phyloP scores from a whole-genome alignment of 2,113 vertebrate genomes.

The Cyanocitta stelleri region DNA sequence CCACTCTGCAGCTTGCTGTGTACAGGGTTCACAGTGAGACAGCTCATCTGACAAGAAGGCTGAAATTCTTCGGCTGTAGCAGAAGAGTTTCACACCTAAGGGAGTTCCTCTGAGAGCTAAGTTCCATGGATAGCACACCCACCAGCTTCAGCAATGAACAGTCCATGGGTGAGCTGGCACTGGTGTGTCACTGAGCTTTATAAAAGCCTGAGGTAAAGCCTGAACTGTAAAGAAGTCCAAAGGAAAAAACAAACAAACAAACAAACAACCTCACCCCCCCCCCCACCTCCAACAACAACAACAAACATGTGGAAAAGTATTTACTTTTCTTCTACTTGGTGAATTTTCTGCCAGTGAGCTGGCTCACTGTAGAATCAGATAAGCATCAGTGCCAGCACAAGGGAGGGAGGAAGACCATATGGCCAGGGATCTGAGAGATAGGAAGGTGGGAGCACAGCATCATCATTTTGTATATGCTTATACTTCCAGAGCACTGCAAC shows the following conservation, averaged over 20 bases:
- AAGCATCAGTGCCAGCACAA: neutral
- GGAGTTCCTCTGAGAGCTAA: neutral
- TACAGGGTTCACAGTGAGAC: neutral
- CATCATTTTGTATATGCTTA: neutral
- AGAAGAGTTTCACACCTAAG: neutral
- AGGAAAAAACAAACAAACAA: fast-evolving
- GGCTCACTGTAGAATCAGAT: neutral
- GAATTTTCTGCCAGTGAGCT: neutral
- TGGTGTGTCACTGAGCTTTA: neutral
- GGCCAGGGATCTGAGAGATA: neutral
- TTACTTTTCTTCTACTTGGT: neutral
- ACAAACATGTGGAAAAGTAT: neutral
- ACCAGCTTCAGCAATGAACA: neutral
- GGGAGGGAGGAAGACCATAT: conserved; percentile 19
- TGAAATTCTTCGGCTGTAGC: neutral
- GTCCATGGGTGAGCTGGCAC: neutral
- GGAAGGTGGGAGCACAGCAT: conserved; percentile 1
- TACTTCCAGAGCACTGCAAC: neutral
- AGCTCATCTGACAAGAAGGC: neutral
- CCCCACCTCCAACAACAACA: neutral
- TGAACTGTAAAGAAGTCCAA: neutral
- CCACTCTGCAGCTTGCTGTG: neutral
- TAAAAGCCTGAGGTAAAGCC: neutral
- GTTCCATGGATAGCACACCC: neutral
- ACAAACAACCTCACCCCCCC: no score